Evolutionary conservation across 1,140 invertebrate genomes (phyloP).

Genomic region (Cydia splendana): DNA sequence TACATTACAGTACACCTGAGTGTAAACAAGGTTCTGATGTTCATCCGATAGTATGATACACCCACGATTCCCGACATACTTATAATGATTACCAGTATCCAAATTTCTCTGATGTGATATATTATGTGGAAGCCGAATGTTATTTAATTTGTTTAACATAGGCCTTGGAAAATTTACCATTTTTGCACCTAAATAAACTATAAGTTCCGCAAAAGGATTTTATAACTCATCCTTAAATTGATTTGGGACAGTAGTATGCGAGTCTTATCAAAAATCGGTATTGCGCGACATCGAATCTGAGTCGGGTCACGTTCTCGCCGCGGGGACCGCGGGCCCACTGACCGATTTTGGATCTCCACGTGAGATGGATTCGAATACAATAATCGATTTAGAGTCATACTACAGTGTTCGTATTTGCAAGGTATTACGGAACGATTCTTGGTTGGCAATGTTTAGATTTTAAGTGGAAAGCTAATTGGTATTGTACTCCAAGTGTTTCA

Average conservation of each 20-base stretch:
- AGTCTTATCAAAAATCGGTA: conserved; percentile 32
- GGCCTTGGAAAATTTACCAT: background rate
- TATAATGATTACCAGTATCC: too few species aligned
- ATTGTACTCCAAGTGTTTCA: too few species aligned
- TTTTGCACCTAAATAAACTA: background rate
- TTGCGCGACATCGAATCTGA: background rate
- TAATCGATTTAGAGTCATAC: conserved; percentile 18
- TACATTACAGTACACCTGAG: too few species aligned
- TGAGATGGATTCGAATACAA: conserved; percentile 29
- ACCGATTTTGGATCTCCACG: conserved; percentile 26
- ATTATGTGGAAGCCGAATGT: too few species aligned
- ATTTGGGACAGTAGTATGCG: background rate
- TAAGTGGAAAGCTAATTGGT: too few species aligned
- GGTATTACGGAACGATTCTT: background rate
- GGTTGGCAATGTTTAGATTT: background rate
- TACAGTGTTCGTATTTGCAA: background rate
- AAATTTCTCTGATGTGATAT: too few species aligned
- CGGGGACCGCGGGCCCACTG: conserved; percentile 20
- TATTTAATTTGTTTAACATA: too few species aligned
- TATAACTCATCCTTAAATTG: background rate
- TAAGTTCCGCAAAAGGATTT: background rate
- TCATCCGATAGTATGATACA: too few species aligned
- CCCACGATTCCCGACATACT: too few species aligned
- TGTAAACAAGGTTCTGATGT: too few species aligned
- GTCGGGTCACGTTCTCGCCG: conserved; percentile 17